phyloP scores from a whole-genome alignment of 2,888 invertebrate genomes.

The Arctia plantaginis region DNA sequence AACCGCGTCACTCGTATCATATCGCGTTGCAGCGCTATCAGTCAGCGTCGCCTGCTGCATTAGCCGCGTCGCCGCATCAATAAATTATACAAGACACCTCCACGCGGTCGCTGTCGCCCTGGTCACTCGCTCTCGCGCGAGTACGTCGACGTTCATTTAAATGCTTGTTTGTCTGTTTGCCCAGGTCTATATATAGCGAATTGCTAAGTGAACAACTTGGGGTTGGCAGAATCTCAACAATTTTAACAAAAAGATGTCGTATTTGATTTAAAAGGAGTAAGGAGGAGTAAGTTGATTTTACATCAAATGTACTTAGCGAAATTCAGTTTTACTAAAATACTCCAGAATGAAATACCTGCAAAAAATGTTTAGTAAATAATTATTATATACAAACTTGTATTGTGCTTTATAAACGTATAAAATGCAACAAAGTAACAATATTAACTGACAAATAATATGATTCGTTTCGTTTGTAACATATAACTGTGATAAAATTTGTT shows the following conservation, averaged over 20 bases:
- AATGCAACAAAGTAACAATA: background rate
- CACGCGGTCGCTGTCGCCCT: constrained; percentile 68
- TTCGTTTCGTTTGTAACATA: background rate
- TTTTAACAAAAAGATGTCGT: constrained; percentile 5
- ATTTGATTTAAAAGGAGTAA: background rate
- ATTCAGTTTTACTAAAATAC: background rate
- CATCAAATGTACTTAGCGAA: background rate
- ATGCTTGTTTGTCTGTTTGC: constrained; percentile 57
- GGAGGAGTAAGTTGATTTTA: background rate
- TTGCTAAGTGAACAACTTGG: constrained; percentile 42
- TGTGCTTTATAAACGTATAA: background rate
- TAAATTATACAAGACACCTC: constrained; percentile 80
- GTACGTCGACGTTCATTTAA: constrained; percentile 65
- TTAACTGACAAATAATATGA: background rate
- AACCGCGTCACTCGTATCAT: constrained; percentile 80
- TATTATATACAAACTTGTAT: background rate
- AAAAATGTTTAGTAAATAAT: background rate
- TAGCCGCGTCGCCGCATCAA: constrained; percentile 80
- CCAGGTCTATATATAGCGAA: constrained; percentile 38
- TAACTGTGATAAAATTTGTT: background rate
- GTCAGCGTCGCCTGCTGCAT: constrained; percentile 83
- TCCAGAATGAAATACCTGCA: background rate
- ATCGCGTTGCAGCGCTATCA: constrained; percentile 82
- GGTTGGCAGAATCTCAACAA: constrained; percentile 48
- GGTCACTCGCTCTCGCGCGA: constrained; percentile 60